Base-by-base conservation (phyloP, 1,140 invertebrate species). In the Carcinoscorpius rotundicauda region DNA sequence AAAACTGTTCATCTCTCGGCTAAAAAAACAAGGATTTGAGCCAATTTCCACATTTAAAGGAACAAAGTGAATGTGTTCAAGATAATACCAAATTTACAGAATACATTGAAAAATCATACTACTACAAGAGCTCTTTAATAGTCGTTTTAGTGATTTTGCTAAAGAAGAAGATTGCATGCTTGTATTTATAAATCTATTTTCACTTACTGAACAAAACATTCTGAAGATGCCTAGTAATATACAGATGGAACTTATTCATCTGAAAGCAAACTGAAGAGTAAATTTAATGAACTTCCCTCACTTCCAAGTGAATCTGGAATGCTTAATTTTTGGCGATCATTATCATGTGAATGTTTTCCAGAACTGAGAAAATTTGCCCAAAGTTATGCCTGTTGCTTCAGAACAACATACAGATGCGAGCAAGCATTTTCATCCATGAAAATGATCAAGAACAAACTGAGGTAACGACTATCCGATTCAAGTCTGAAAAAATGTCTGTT, bases 41-140 rank as follows among this genome's bases (percentile, higher is more conserved):
- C 5, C n/a, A 5, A 62, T 3, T 62, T 62, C n/a, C 10, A 62
- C 3, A 11, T 29, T 52, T 62, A 29, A 62, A 62, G 53, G 61
- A 52, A 9, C 61, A 62, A 11, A 62, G 9, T 62, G 3, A 62
- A 52, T 62, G 51, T 52, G 51, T 50, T 62, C 8, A 52, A 4
- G 51, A 62, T 52, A 62, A 62, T 62, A 53, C 4, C 51, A 62
- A 62, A 52, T 62, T 62, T 51, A 55, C 53, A 6, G n/a, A 55
- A n/a, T 55, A 55, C n/a, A 55, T 55, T 62, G 6, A 6, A 62
- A 52, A 62, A 62, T n/a, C 10, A 62, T 29, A 6, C 29, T 62
- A 52, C 11, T 62, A 5, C 61, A 62, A 62, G 51, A 48, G 51
- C 29, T 6, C 6, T 55, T 55, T 55, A 55, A 5, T 11, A 8